phyloP scores from a whole-genome alignment of 1,140 invertebrate species.

The Eupeodes corollae region DNA sequence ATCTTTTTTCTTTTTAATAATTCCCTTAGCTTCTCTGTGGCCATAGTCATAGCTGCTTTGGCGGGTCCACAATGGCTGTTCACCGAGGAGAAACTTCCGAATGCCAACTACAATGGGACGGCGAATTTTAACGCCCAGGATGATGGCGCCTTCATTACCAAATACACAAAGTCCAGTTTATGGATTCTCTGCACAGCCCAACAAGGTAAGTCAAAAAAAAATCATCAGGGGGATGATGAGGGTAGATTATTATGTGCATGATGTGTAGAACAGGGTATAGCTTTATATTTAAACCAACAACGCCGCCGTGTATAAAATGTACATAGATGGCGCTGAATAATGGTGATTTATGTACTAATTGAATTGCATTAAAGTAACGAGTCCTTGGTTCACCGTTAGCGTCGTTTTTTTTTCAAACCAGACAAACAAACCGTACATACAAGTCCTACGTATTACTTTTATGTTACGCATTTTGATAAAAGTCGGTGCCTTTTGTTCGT shows the following conservation, averaged over 20 bases:
- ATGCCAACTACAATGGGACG: slow-evolving; percentile 32
- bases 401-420: no score
- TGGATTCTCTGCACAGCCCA: slow-evolving; percentile 33
- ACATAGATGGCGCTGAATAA: no score
- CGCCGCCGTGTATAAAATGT: not conserved
- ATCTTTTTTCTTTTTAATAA: not conserved
- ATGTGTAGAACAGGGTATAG: no score
- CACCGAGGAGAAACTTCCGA: slow-evolving; percentile 34
- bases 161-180: slow-evolving; percentile 33
- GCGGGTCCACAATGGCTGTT: slow-evolving; percentile 36
- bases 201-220: slow-evolving; percentile 31
- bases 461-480: no score
- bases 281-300: not conserved
- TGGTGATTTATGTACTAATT: no score
- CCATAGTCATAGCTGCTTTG: slow-evolving; percentile 32
- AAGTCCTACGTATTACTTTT: no score
- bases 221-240: no score
- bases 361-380: no score
- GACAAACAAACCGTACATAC: no score
- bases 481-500: no score
- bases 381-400: no score
- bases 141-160: slow-evolving; percentile 32
- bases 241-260: no score
- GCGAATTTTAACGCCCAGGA: slow-evolving; percentile 31
- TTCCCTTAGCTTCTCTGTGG: slow-evolving; percentile 29